A percentile compares a stretch with the other conserved stretches of the same genome.
These are phyloP conservation scores for Agriopis aurantiaria DNA, from an alignment of 2,888 invertebrate species.

Conservation along the genomic window DNA sequence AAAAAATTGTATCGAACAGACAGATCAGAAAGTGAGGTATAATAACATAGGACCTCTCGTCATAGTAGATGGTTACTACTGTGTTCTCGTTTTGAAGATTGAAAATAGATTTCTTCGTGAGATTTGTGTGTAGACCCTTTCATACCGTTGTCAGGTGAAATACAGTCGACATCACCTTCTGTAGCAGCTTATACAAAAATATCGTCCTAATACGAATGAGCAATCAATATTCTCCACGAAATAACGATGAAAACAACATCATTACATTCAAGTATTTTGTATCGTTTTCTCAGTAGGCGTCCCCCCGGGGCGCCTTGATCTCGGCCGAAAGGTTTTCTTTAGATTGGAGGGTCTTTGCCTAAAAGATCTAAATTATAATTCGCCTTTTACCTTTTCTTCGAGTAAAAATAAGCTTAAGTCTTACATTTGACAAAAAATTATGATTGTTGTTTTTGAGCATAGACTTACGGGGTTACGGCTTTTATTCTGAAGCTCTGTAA, in stretches of 20 bases:
- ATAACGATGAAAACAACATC: constrained; percentile 9
- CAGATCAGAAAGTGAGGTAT: too few relatives aligned
- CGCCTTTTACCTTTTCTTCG: neutral
- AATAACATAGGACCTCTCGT: too few relatives aligned
- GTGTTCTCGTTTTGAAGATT: too few relatives aligned
- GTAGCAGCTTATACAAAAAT: neutral
- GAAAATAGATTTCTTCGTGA: too few relatives aligned
- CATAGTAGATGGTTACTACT: too few relatives aligned
- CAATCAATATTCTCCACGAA: constrained; percentile 14
- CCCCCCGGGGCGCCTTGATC: constrained; percentile 6
- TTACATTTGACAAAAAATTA: neutral
- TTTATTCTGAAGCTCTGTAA: neutral
- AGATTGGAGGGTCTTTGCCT: neutral
- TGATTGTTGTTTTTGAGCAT: neutral
- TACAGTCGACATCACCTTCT: neutral
- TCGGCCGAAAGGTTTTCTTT: constrained; percentile 5
- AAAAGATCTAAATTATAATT: neutral
- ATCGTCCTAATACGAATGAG: neutral
- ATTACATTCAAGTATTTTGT: constrained; percentile 16
- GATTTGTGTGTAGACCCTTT: neutral
- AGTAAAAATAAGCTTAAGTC: neutral
- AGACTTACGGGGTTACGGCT: neutral
- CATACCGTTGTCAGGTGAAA: neutral
- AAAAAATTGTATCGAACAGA: too few relatives aligned
- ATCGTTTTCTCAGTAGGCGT: constrained; percentile 42